These are phyloP conservation scores for Malthinus flaveolus DNA, from an alignment of 2,888 invertebrate species.

Conservation along the genomic window DNA sequence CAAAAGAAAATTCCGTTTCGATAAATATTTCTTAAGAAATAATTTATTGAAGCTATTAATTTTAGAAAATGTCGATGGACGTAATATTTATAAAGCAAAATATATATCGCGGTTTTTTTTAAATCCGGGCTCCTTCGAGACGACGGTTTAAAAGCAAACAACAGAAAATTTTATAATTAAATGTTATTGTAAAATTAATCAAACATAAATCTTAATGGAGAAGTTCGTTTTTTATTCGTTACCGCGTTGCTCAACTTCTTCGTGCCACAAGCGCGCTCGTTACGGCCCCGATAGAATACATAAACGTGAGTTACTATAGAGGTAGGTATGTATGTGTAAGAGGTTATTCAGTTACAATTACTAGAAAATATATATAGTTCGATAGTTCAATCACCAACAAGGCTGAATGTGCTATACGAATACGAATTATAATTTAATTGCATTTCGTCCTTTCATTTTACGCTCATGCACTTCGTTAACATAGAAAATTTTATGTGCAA, in stretches of 20 bases:
- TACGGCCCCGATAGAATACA: too few relatives aligned
- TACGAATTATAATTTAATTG: constrained; percentile 7
- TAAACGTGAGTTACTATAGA: too few relatives aligned
- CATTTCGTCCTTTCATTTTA: constrained; percentile 2
- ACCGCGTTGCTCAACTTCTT: background rate
- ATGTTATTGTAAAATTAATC: constrained; percentile 1
- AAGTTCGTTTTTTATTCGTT: background rate
- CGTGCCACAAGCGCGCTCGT: too few relatives aligned
- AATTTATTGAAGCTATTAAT: constrained; percentile 3
- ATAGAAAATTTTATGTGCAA: constrained; percentile 3
- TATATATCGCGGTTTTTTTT: too few relatives aligned
- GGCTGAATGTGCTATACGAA: background rate
- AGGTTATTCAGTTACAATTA: too few relatives aligned
- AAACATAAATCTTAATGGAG: background rate
- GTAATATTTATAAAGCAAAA: too few relatives aligned
- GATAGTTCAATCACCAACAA: background rate
- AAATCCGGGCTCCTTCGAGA: too few relatives aligned
- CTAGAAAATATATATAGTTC: too few relatives aligned
- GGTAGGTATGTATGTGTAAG: too few relatives aligned
- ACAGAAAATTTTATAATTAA: background rate
- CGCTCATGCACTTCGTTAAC: constrained; percentile 4
- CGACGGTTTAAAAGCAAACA: background rate
- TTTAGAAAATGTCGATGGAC: background rate
- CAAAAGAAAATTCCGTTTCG: too few relatives aligned
- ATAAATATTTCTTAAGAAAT: background rate